Evolutionary conservation across 1,140 invertebrate species (phyloP), one percentile per base, ranked within the genome.

Genomic region (Caerostris darwini): DNA sequence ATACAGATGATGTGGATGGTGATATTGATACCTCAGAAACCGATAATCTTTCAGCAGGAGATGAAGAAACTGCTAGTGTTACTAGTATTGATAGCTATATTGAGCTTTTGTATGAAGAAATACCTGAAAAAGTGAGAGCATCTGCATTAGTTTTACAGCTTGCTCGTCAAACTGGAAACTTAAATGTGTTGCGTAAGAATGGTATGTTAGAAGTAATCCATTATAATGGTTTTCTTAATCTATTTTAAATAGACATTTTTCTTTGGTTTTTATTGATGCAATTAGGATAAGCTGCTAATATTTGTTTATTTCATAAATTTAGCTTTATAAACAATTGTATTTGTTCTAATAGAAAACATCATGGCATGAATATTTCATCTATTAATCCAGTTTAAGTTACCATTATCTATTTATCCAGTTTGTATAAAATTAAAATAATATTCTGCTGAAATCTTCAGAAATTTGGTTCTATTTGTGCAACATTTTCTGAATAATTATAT

Each of bases 71-170:
- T 88, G 98, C 98, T 95, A 97, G 98, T 96, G 97, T 99, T 83
- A 96, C 96, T 95, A 96, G 96, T 95, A 95, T 97, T n/a, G 98
- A 99, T 95, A 97, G 98, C 95, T 99, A 99, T 96, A 98, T 99
- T 77, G 99, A 99, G 96, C 96, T 99, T 94, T 96, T 99, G 5
- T 99, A 99, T 96, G 99, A 99, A 96, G 99, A 99, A 95, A 97
- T 99, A 95, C 97, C 97, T 69, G 98, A 98, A 95, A 99, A 99
- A 97, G 97, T 99, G 54, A 98, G 98, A 96, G 99, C 98, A 58
- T 98, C 99, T n/a, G 97, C 97, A 17, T 96, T 99, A 87, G 98
- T 99, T 94, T 96, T 99, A 86, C 98, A 99, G 96, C 97, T 99
- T 85, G 98, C 99, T 1, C 97, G 98, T 95, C 98, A 99, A 96